A percentile compares a stretch with the other conserved stretches of the same genome.
phyloP scores from a whole-genome alignment of 1,140 invertebrate genomes.

The Alviniconcha marisindica region DNA sequence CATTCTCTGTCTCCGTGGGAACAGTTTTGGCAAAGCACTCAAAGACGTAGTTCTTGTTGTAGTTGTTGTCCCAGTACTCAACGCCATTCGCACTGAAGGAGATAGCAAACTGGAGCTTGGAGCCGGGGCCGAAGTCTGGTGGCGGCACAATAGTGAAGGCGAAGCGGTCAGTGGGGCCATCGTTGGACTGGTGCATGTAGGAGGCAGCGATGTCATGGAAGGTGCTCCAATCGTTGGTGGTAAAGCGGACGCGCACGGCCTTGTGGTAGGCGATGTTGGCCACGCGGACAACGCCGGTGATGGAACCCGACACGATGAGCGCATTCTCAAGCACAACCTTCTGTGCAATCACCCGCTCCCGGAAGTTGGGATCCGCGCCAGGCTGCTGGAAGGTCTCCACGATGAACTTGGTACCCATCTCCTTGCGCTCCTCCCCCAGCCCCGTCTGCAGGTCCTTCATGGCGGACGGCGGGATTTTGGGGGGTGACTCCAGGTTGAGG shows the following conservation, averaged over 20 bases:
- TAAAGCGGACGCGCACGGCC: slow-evolving; percentile 90
- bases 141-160: slow-evolving; percentile 85
- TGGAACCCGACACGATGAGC: slow-evolving; percentile 78
- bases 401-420: slow-evolving; percentile 73
- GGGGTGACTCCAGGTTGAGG: slow-evolving; percentile 71
- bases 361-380: slow-evolving; percentile 84
- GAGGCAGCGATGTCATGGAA: slow-evolving; percentile 86
- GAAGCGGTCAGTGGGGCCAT: slow-evolving; percentile 91
- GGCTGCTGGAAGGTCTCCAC: slow-evolving; percentile 91
- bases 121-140: slow-evolving; percentile 81
- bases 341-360: slow-evolving; percentile 84
- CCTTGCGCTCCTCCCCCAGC: slow-evolving; percentile 55
- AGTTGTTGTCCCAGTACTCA: slow-evolving; percentile 93
- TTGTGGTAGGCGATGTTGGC: slow-evolving; percentile 95
- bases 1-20: slow-evolving; percentile 60
- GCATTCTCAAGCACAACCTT: slow-evolving; percentile 91
- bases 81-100: slow-evolving; percentile 87
- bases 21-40: slow-evolving; percentile 71
- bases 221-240: slow-evolving; percentile 89
- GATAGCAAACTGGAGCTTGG: slow-evolving; percentile 88
- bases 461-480: slow-evolving; percentile 73
- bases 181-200: slow-evolving; percentile 92
- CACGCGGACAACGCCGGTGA: slow-evolving; percentile 91
- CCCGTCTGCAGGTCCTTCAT: slow-evolving; percentile 68
- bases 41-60: slow-evolving; percentile 85